Conservation (phyloP, 1,140 invertebrate genomes). For the Drosophila pachea region DNA sequence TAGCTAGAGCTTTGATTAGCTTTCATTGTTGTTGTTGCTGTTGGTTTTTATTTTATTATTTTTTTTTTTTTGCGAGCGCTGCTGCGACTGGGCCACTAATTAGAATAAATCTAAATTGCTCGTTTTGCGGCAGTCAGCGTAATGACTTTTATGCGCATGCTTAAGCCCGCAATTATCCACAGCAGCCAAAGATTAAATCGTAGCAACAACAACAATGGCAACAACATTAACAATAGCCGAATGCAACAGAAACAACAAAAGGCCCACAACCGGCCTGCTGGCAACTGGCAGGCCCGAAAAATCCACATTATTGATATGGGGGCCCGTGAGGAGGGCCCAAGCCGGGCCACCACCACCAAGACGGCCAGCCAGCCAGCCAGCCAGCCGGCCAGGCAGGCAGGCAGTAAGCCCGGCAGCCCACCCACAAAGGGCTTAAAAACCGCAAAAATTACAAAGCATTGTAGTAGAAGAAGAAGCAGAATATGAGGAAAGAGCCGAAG, state of each 20-base stretch:
- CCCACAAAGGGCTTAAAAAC: slow-evolving; percentile 64
- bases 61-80: slow-evolving; percentile 42
- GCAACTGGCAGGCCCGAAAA: slow-evolving; percentile 32
- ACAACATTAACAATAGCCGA: slow-evolving; percentile 18
- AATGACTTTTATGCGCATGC: slow-evolving; percentile 76
- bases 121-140: slow-evolving; percentile 72
- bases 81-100: slow-evolving; percentile 51
- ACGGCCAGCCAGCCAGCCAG: background rate
- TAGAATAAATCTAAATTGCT: slow-evolving; percentile 75
- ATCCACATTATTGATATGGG: slow-evolving; percentile 70
- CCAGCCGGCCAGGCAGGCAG: background rate
- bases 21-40: slow-evolving; percentile 48
- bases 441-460: slow-evolving; percentile 72
- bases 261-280: slow-evolving; percentile 23
- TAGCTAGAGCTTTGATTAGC: slow-evolving; percentile 57
- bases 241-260: slow-evolving; percentile 25
- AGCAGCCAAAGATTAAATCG: slow-evolving; percentile 75
- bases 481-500: too few relatives aligned
- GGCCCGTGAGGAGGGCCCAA: slow-evolving; percentile 2
- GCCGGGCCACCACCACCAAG: background rate
- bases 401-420: background rate
- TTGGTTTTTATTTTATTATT: slow-evolving; percentile 42
- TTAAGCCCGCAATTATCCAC: slow-evolving; percentile 74
- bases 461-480: slow-evolving; percentile 31
- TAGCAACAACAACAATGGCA: slow-evolving; percentile 42